Evolutionary conservation across 1,140 invertebrate genomes (phyloP).

Genomic region (Brachionus asplanchnoidis): DNA sequence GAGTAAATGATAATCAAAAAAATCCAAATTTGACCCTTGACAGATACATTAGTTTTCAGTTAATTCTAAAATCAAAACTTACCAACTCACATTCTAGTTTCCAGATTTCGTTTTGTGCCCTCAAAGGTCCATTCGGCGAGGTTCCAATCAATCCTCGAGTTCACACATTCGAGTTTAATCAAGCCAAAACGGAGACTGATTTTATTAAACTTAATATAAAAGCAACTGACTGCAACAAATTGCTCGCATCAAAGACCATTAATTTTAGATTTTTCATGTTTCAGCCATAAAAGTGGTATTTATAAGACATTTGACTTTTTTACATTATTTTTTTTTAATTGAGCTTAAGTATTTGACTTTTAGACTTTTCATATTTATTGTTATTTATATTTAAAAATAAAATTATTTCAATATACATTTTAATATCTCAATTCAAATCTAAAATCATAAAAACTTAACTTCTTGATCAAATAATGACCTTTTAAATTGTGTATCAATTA

Average conservation of each 20-base stretch:
- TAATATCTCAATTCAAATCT: too few species aligned
- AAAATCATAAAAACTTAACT: too few species aligned
- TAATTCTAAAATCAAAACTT: conserved; percentile 53
- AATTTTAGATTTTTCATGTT: conserved; percentile 69
- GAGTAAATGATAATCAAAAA: conserved; percentile 80
- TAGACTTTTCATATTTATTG: background rate
- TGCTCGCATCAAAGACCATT: conserved; percentile 80
- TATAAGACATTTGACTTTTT: background rate
- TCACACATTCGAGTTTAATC: conserved; percentile 75
- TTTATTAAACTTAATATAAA: conserved; percentile 74
- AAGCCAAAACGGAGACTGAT: conserved; percentile 73
- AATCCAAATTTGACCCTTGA: conserved; percentile 82
- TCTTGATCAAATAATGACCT: too few species aligned
- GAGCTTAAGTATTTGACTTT: background rate
- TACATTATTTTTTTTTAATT: background rate
- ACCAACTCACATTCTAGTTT: conserved; percentile 61
- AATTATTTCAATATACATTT: background rate
- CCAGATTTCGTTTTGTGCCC: conserved; percentile 60
- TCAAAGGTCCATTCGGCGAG: conserved; percentile 81
- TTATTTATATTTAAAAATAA: background rate
- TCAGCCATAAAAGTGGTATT: conserved; percentile 45
- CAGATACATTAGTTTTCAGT: conserved; percentile 79
- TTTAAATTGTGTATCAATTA: too few species aligned
- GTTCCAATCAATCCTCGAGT: conserved; percentile 75
- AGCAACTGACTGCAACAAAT: conserved; percentile 78